Evolutionary conservation across 2,888 invertebrate species (phyloP).

Genomic region (Seira sanloemensis): DNA sequence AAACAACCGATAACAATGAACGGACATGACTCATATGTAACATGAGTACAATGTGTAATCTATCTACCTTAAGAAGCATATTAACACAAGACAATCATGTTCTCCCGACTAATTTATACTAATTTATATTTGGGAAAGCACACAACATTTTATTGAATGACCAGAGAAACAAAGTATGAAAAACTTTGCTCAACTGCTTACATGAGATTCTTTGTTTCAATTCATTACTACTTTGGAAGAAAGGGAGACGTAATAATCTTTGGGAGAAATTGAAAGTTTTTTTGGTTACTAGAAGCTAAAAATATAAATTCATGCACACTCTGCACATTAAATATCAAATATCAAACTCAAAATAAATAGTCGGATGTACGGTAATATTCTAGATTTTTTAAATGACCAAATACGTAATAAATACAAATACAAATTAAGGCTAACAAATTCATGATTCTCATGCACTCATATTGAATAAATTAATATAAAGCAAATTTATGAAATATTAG

Average conservation of each 20-base stretch:
- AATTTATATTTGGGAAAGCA: not conserved
- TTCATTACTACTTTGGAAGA: not conserved
- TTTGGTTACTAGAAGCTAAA: no score
- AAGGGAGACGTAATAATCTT: not conserved
- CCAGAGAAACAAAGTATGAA: not conserved
- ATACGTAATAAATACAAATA: no score
- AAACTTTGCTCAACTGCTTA: not conserved
- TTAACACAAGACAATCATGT: not conserved
- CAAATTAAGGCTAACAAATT: no score
- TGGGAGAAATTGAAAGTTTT: not conserved
- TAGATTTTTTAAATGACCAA: no score
- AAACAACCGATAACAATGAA: slow-evolving; percentile 55
- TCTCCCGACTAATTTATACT: not conserved
- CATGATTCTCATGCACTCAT: no score
- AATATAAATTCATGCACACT: no score
- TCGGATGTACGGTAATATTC: no score
- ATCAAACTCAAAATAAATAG: no score
- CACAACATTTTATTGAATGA: slow-evolving; percentile 3
- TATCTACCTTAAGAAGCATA: not conserved
- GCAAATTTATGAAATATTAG: no score
- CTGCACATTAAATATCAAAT: no score
- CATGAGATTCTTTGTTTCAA: slow-evolving; percentile 1
- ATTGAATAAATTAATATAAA: no score
- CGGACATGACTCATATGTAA: slow-evolving; percentile 34
- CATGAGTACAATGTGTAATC: not conserved